Percentiles rank a stretch among this genome's conserved stretches.
Evolutionary conservation across 1,140 invertebrate species (phyloP).

Genomic region (Polyergus mexicanus): DNA sequence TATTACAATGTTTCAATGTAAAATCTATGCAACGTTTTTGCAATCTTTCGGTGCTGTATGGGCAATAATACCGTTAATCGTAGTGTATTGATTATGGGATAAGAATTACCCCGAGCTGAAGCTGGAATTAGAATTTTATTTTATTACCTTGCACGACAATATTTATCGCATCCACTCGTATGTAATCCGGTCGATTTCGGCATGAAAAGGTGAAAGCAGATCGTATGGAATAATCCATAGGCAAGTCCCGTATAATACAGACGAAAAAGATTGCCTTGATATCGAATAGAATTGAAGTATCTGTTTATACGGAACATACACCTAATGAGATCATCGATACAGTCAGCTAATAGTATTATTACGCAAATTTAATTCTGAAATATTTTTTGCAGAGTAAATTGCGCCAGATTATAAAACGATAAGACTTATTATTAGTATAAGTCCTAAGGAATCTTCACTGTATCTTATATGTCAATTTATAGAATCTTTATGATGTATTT

Average conservation of each 20-base stretch:
- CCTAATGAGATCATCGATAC: neutral
- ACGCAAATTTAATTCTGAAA: neutral
- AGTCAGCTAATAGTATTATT: neutral
- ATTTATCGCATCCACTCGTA: neutral
- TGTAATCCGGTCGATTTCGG: neutral
- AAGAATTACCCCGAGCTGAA: neutral
- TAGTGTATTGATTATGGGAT: neutral
- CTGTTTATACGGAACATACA: neutral
- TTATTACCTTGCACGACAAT: neutral
- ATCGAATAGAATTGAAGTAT: slow-evolving; percentile 7
- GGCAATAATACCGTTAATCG: neutral
- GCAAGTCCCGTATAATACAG: neutral
- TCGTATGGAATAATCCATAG: slow-evolving; percentile 50
- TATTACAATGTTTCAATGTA: too few species aligned
- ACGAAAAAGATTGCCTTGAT: slow-evolving; percentile 7
- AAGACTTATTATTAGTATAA: neutral
- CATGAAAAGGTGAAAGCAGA: slow-evolving; percentile 78
- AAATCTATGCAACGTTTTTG: too few species aligned
- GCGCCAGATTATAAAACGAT: neutral
- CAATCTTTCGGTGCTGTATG: too few species aligned
- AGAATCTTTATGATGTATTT: neutral
- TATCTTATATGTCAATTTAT: neutral
- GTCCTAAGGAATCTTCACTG: too few species aligned
- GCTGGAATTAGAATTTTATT: neutral
- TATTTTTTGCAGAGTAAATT: neutral